Evolutionary conservation across 2,797 vertebrate species (phyloP).

Genomic region (Melanotaenia maccullochi): DNA sequence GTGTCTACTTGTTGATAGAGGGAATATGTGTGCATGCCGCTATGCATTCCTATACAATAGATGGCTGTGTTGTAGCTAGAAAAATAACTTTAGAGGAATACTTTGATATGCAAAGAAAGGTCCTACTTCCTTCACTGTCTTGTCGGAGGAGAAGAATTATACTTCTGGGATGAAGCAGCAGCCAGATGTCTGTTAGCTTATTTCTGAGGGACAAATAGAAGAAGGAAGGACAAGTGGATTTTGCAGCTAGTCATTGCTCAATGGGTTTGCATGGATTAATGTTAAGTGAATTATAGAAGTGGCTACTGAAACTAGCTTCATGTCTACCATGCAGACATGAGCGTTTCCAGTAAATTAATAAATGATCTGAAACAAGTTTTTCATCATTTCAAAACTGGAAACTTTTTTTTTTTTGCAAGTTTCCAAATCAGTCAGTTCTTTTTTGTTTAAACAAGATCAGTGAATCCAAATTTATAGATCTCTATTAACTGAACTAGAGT

Average conservation of each 20-base stretch:
- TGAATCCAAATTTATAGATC: neutral
- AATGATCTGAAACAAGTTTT: neutral
- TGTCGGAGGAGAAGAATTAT: neutral
- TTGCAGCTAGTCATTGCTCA: neutral
- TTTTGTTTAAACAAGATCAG: neutral
- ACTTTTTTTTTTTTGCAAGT: too few species aligned
- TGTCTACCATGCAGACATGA: neutral
- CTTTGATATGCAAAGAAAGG: slow-evolving; percentile 7
- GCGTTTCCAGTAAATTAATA: neutral
- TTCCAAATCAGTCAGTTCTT: too few species aligned
- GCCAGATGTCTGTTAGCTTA: neutral
- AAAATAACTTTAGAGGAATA: slow-evolving; percentile 14
- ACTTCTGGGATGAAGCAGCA: neutral
- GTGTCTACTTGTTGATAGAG: slow-evolving; percentile 33
- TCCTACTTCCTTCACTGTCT: neutral
- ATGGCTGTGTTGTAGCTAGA: slow-evolving; percentile 42
- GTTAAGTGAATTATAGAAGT: neutral
- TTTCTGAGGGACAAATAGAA: neutral
- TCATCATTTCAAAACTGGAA: too few species aligned
- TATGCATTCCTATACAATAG: slow-evolving; percentile 19
- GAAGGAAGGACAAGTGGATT: neutral
- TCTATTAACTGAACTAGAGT: neutral
- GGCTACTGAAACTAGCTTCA: neutral
- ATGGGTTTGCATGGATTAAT: neutral
- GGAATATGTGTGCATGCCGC: slow-evolving; percentile 33